Base-by-base conservation (phyloP, 2,797 vertebrate species). In the Amblyopsis hoosieri region DNA sequence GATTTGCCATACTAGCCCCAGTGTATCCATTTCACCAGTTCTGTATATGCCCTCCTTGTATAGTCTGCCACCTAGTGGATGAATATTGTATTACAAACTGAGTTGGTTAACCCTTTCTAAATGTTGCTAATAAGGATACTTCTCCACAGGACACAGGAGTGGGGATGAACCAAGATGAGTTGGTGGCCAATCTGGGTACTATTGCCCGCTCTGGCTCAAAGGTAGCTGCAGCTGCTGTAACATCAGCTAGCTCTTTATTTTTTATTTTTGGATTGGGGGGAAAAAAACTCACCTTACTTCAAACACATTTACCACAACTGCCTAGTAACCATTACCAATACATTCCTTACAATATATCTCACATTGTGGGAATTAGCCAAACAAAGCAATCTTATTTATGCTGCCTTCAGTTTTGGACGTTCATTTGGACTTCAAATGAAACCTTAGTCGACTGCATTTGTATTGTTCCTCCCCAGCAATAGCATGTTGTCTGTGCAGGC, bases 151-250 rank as follows among this genome's bases (percentile, higher is more conserved):
- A 99, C 80, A 99, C 97, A 0, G 97, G 97, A 57, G 87, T 98
- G 6, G 97, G 97, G 37, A 99, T 99, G 97, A 97, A 88, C 62
- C 88, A 91, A 59, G 95, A 96, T 59, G 97, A 99, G 51, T 87
- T 99, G 66, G 83, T 98, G 45, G 93, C 94, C 19, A 98, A 99
- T 77, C 81, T 99, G 7, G 97, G 97, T 4, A 99, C 96, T 0
- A 99, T 99, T 0, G 97, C 97, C 42, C 93, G 94, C 42, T 99
- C 97, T 0, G 97, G 97, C 47, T 99, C 97, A n/a, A 99, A 99
- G 95, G 97, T 98, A 84, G 77, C 29, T 33, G 2, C 14, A 3
- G 19, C 12, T 48, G 3, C 29, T 19, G n/a, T 45, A 45, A 11
- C 45, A 37, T 14, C 23, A 23, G 23, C 23, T 23, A 23, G 23